Base-by-base conservation (phyloP, 2,888 invertebrate species). In the Phytoseiulus persimilis region DNA sequence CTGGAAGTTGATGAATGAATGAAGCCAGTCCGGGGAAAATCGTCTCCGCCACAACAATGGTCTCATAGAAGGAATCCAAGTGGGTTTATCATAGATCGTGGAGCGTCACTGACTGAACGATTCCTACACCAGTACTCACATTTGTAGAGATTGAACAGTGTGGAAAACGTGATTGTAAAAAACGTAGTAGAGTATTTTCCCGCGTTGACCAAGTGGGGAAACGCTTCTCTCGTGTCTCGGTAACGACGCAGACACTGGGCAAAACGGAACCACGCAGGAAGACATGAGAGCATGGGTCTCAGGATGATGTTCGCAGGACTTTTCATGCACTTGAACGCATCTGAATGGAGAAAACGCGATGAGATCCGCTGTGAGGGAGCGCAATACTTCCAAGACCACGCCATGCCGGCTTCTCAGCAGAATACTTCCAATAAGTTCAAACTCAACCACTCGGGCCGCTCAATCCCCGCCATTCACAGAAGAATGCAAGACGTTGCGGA, bases 181-280 rank as follows among this genome's bases (percentile, higher is more conserved):
- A 99, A 99, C 0, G 98, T 97, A 0, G 98, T 98, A 0, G 98
- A 96, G 93, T 99, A 99, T 94, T 99, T 99, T 90, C 97, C 97
- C 0, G 99, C 99, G 93, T 99, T 99, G 0, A 96, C 97, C 90
- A 99, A 94, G 94, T 99, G 99, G 0, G 98, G 98, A 93, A 97
- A 97, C 0, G 96, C 96, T 92, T 98, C 97, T 91, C 95, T 95
- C 0, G 97, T 96, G 93, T 99, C 99, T 0, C 97, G 94, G 93
- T 98, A 99, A 91, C 99, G 96, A 0, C 99, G 94, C 90, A 99
- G 93, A 92, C 99, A 99, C 93, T 99, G 99, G 90, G 98, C 97
- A 93, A 99, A 99, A 46, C 99, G 95, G 91, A 97, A 97, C 97
- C 98, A 98, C 0, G 99, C 98, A 0, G 99, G 99, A 32, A 99